These are phyloP conservation scores for Chelon labrosus DNA, from an alignment of 2,797 vertebrate species.

Conservation along the genomic window DNA sequence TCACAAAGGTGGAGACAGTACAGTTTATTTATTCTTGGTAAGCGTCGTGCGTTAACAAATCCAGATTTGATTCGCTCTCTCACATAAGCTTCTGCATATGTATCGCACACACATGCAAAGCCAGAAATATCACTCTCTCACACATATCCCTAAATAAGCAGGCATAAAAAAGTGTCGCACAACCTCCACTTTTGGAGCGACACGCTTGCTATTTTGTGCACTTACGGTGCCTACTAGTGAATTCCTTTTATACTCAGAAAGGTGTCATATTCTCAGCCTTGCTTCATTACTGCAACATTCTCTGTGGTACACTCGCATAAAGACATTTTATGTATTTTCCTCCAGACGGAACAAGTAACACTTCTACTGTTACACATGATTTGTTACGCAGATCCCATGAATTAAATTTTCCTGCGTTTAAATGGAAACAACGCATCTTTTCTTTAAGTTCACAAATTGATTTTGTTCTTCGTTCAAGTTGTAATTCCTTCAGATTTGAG, in stretches of 20 bases:
- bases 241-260: constrained; percentile 12
- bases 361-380: constrained; percentile 22
- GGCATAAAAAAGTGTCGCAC: constrained; percentile 12
- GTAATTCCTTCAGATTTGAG: constrained; percentile 9
- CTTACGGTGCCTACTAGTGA: not conserved
- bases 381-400: constrained; percentile 24
- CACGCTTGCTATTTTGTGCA: constrained; percentile 5
- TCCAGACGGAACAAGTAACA: constrained; percentile 8
- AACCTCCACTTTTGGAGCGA: constrained; percentile 6
- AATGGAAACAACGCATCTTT: constrained; percentile 6
- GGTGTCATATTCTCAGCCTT: constrained; percentile 6
- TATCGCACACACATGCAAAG: constrained; percentile 13
- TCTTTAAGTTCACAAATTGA: not conserved
- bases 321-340: not conserved
- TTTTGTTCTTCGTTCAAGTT: not conserved
- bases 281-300: not conserved
- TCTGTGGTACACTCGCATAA: not conserved
- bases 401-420: constrained; percentile 21
- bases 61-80: not conserved
- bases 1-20: too few relatives aligned
- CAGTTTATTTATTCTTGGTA: constrained; percentile 17
- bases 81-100: not conserved
- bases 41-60: constrained; percentile 12
- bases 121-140: constrained; percentile 23
- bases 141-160: constrained; percentile 24